These are phyloP conservation scores for Rhingia campestris DNA, from an alignment of 2,888 invertebrate genomes.

Conservation along the genomic window DNA sequence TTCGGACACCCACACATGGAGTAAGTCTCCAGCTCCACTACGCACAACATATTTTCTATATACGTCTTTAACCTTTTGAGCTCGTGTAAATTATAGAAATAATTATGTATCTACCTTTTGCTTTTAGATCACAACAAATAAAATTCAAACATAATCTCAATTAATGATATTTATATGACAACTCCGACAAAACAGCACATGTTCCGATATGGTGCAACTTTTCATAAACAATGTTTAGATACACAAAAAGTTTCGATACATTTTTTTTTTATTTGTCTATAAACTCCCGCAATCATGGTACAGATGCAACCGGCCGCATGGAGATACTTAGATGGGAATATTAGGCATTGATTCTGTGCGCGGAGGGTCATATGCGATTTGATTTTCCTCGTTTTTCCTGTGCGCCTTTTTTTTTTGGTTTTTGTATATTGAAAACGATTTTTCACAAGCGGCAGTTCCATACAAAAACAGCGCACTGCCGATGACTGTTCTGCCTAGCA, in stretches of 20 bases:
- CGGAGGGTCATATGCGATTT: slow-evolving; percentile 56
- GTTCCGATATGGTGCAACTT: neutral
- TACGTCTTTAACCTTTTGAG: too few relatives aligned
- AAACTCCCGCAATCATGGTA: slow-evolving; percentile 38
- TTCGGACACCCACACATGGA: too few relatives aligned
- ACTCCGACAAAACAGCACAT: slow-evolving; percentile 22
- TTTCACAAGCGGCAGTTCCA: slow-evolving; percentile 41
- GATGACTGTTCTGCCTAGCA: slow-evolving; percentile 47
- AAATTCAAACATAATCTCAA: too few relatives aligned
- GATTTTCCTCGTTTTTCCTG: slow-evolving; percentile 44
- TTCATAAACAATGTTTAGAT: slow-evolving; percentile 46
- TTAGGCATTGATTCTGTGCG: slow-evolving; percentile 52
- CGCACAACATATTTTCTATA: too few relatives aligned
- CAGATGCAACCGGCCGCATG: slow-evolving; percentile 37
- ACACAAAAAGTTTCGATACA: slow-evolving; percentile 20
- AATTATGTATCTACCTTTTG: too few relatives aligned
- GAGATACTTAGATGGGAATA: slow-evolving; percentile 46
- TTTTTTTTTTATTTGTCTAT: neutral
- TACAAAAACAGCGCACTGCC: slow-evolving; percentile 45
- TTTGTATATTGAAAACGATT: slow-evolving; percentile 52
- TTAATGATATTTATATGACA: neutral
- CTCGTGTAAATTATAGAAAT: too few relatives aligned
- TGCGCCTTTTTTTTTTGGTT: neutral
- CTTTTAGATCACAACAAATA: too few relatives aligned
- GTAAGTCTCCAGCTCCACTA: too few relatives aligned